Conservation (phyloP, 1,140 invertebrate species). For the Macrosteles quadrilineatus region DNA sequence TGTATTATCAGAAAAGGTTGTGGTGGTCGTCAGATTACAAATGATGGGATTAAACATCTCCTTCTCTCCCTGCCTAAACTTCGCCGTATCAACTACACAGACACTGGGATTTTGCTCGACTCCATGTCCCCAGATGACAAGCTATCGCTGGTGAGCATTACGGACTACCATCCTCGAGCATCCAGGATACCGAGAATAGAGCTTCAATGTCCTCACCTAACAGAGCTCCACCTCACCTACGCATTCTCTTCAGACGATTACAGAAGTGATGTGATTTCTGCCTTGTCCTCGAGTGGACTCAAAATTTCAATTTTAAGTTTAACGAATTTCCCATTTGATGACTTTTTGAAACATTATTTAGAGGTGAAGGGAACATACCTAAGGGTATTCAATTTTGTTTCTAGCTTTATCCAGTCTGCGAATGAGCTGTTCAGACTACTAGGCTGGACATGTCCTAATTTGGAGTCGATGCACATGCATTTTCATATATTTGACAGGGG, state of each 20-base stretch:
- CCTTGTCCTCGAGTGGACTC: neutral
- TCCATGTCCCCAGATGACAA: neutral
- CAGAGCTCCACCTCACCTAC: conserved; percentile 7
- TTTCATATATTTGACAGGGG: neutral
- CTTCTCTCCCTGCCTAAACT: neutral
- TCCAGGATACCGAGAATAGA: neutral
- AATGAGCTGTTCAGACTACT: neutral
- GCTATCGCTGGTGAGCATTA: neutral
- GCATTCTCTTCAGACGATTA: conserved; percentile 1
- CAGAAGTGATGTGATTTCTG: conserved; percentile 15
- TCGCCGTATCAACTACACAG: neutral
- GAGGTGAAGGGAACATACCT: neutral
- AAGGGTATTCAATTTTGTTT: conserved; percentile 8
- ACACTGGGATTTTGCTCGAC: conserved; percentile 9
- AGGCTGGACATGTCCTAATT: neutral
- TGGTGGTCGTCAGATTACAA: conserved; percentile 8
- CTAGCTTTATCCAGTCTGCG: neutral
- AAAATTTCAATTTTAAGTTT: neutral
- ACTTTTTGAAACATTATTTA: neutral
- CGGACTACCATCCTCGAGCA: conserved; percentile 3
- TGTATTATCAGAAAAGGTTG: conserved; percentile 14
- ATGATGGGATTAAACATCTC: conserved; percentile 1
- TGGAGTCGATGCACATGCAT: neutral
- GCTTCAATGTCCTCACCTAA: neutral
- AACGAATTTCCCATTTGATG: conserved; percentile 18